Percentiles rank a stretch among this genome's conserved stretches.
Evolutionary conservation across 2,113 vertebrate genomes (phyloP).

Genomic region (Zosterops pallidus): DNA sequence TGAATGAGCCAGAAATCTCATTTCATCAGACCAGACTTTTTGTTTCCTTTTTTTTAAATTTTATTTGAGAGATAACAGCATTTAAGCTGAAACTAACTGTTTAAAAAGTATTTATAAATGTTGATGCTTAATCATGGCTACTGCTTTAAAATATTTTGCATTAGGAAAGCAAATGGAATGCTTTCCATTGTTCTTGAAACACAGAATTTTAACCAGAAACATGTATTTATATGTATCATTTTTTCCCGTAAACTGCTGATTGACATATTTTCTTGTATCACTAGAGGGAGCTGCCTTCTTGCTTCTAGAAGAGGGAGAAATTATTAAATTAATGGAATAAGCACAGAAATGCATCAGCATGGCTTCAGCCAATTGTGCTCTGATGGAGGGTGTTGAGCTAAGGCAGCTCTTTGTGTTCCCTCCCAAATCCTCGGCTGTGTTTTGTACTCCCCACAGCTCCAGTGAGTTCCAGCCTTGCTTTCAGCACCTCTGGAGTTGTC

Average conservation of each 20-base stretch:
- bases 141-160: background rate
- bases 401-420: background rate
- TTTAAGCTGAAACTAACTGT: background rate
- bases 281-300: slow-evolving; percentile 64
- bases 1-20: background rate
- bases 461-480: background rate
- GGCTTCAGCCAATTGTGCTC: background rate
- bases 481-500: background rate
- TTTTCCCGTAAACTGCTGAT: background rate
- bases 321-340: background rate
- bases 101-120: background rate
- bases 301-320: background rate
- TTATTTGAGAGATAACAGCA: background rate
- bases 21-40: background rate
- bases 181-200: background rate
- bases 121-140: background rate
- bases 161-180: background rate
- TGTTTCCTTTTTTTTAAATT: background rate
- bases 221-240: fast-evolving
- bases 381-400: background rate
- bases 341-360: background rate
- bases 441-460: background rate
- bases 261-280: background rate
- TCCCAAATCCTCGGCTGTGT: background rate
- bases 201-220: background rate